Evolutionary conservation across 2,113 vertebrate species (phyloP).

Genomic region (Hirundichthys speculiger): DNA sequence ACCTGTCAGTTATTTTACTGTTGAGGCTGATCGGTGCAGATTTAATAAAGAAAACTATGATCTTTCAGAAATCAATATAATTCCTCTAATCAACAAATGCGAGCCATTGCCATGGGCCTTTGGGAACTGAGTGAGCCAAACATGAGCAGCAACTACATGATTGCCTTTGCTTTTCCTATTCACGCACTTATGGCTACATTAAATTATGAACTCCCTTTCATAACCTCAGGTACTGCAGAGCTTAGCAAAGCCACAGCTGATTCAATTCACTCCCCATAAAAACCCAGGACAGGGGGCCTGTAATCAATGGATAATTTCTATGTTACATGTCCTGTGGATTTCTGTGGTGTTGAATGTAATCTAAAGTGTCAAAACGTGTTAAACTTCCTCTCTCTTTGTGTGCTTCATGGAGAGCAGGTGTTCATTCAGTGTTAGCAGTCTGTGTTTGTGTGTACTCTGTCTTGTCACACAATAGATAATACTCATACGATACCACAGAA

Average conservation of each 20-base stretch:
- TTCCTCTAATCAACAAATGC: slow-evolving; percentile 67
- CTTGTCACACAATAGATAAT: slow-evolving; percentile 60
- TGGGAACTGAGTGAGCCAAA: slow-evolving; percentile 55
- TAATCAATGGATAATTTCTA: slow-evolving; percentile 77
- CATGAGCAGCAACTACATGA: slow-evolving; percentile 48
- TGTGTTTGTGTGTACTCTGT: slow-evolving; percentile 29
- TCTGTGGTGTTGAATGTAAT: slow-evolving; percentile 67
- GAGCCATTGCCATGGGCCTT: slow-evolving; percentile 45
- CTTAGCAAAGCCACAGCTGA: slow-evolving; percentile 56
- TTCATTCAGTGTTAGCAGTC: slow-evolving; percentile 13
- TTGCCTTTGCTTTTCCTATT: slow-evolving; percentile 65
- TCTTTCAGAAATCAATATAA: slow-evolving; percentile 59
- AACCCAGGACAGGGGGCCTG: slow-evolving; percentile 40
- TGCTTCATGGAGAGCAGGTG: slow-evolving; percentile 6
- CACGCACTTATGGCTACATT: slow-evolving; percentile 64
- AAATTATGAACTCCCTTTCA: slow-evolving; percentile 62
- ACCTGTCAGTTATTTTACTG: neutral
- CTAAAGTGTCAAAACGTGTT: slow-evolving; percentile 72
- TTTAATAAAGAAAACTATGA: slow-evolving; percentile 14
- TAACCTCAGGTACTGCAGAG: slow-evolving; percentile 68
- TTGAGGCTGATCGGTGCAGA: neutral
- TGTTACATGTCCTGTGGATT: slow-evolving; percentile 64
- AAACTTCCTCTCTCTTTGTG: slow-evolving; percentile 51
- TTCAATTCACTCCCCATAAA: slow-evolving; percentile 69
- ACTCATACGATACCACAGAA: too few species aligned